Percentiles rank a stretch among this genome's conserved stretches.
These are phyloP conservation scores for Phodopus roborovskii DNA, from an alignment of 2,113 vertebrate genomes.

Conservation along the genomic window DNA sequence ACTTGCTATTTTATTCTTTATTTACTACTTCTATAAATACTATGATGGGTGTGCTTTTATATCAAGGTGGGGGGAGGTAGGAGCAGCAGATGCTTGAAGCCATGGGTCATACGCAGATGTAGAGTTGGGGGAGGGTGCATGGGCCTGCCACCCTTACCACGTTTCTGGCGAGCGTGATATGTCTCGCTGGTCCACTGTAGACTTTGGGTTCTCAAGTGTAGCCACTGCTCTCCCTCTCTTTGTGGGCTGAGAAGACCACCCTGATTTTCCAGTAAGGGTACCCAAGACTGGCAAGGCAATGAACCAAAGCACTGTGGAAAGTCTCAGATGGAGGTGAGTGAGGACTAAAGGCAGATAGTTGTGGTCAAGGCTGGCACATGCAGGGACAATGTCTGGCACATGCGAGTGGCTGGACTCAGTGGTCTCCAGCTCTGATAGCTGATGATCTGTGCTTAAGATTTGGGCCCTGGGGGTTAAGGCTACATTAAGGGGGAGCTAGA, in stretches of 20 bases:
- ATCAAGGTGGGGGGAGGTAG: not conserved
- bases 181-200: not conserved
- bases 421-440: constrained; percentile 63
- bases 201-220: not conserved
- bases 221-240: not conserved
- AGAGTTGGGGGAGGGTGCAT: not conserved
- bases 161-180: not conserved
- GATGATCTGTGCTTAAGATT: constrained; percentile 58
- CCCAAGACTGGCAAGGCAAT: constrained; percentile 24
- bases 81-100: constrained; percentile 64
- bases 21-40: constrained; percentile 83
- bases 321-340: not conserved
- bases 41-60: constrained; percentile 73
- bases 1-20: constrained; percentile 83
- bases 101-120: constrained; percentile 23
- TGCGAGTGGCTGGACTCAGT: constrained; percentile 38
- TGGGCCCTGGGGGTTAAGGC: constrained; percentile 31
- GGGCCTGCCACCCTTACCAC: not conserved
- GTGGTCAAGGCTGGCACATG: not conserved
- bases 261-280: constrained; percentile 37
- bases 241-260: constrained; percentile 32
- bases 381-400: not conserved
- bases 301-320: constrained; percentile 13
- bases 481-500: constrained; percentile 62
- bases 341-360: not conserved